Evolutionary conservation across 2,113 vertebrate genomes (phyloP), one percentile per base, ranked within the genome.

Genomic region (Cyanoramphus novaezelandiae): DNA sequence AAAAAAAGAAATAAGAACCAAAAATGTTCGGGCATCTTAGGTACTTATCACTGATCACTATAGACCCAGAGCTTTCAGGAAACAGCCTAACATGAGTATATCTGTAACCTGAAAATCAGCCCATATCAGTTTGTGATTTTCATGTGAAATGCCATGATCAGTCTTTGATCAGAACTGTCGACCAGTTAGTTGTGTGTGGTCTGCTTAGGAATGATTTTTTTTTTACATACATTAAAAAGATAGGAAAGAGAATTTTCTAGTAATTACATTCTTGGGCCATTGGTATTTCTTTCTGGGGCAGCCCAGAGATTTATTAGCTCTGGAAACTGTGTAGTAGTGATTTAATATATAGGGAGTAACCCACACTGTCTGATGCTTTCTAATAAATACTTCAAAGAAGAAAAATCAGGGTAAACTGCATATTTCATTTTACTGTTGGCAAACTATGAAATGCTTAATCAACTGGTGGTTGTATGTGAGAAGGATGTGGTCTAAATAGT

Each of bases 341-440:
- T 55, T 75, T 93, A 67, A 93, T 93, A 76, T 88, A 71, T 86
- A 78, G 43, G 20, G 47, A 88, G 33, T 69, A 95, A 78, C 35
- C 67, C 46, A 62, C 41, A 71, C 39, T 82, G 70, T 92, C 75
- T 88, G 92, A 95, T 95, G 87, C 41, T 97, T 97, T 97, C 82
- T 72, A 96, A 59, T 88, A 97, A 96, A 88, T 96, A 90, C 57
- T 97, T 95, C 50, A 82, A 49, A 59, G 94, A 96, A 94, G 59
- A 90, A 95, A 97, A 97, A 67, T 96, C 71, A 91, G 53, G 44
- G 33, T 93, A 94, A 93, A 92, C 76, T 53, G 60, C 63, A 71
- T 94, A 75, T 77, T 96, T 96, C 65, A 82, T 88, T 77, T 91
- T 84, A 83, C 60, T 96, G 92, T 52, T 60, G 96, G 59, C 20